A percentile compares a stretch with the other conserved stretches of the same genome.
These are phyloP conservation scores for Antrozous pallidus DNA, from an alignment of 2,797 vertebrate genomes.

Conservation along the genomic window DNA sequence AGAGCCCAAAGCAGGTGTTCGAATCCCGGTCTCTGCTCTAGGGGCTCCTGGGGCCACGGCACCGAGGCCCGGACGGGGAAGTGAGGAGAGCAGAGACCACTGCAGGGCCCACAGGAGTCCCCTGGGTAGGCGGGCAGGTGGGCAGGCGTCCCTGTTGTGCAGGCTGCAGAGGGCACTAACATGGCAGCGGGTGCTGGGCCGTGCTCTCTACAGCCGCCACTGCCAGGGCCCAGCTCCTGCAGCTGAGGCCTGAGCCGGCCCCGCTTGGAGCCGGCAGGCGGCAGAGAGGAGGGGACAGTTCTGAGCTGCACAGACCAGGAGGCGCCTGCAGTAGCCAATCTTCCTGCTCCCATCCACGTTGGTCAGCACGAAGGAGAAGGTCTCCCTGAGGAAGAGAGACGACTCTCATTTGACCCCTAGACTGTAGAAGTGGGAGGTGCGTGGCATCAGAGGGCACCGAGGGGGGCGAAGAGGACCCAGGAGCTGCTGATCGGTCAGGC, in stretches of 20 bases:
- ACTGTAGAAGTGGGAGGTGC: neutral
- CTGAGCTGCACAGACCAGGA: slow-evolving; percentile 86
- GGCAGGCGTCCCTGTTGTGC: neutral
- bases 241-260: neutral
- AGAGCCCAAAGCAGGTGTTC: neutral
- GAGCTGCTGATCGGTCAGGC: neutral
- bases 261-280: neutral
- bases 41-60: neutral
- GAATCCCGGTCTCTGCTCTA: neutral
- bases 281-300: neutral
- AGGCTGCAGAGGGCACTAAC: neutral
- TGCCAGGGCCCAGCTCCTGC: neutral
- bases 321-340: slow-evolving; percentile 95
- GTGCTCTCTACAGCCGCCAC: neutral
- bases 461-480: neutral
- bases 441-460: neutral
- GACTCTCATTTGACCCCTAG: neutral
- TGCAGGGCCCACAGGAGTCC: neutral
- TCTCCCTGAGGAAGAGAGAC: slow-evolving; percentile 86
- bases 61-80: neutral
- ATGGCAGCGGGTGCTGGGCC: neutral
- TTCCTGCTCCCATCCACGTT: slow-evolving; percentile 94
- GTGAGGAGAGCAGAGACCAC: neutral
- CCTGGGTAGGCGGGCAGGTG: rapidly evolving
- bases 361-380: slow-evolving; percentile 96